Base-by-base conservation (phyloP, 2,888 invertebrate species). In the Xanthorhoe designata region DNA sequence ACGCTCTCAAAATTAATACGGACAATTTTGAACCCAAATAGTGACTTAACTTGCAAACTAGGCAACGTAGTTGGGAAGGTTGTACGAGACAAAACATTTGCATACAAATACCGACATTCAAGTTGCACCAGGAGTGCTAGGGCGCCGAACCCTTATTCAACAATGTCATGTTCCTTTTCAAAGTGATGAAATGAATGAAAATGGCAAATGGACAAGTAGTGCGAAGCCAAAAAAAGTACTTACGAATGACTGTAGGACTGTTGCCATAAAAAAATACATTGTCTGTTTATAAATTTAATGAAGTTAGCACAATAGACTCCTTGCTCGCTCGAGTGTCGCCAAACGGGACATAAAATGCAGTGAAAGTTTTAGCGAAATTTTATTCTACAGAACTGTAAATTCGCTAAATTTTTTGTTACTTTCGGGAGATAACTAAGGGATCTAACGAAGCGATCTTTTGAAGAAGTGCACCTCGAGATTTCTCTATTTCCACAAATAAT, bases 81-180 rank as follows among this genome's bases (percentile, higher is more conserved):
- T 53, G 18, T 56, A 17, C 42, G 29, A 35, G 47, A 54, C 52
- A 57, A 18, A 24, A 6, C 45, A 64, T 68, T 64, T 62, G 55
- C 61, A 68, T 68, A 62, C 61, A 68, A 62, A 68, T 68, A 55
- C 50, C 59, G 47, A 51, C 61, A 62, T 61, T 59, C 54, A 18
- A 49, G 57, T 49, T 60, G 49, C 54, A 29, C 50, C 61, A 51
- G 64, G 59, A 58, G 53, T 8, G 17, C 55, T 64, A 42, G 47
- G 18, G 10, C 45, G 47, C 38, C n/a, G 47, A 8, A n/a, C 19
- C 50, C 38, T 19, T 58, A 58, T 19, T 59, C 35, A 35, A 50
- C 35, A 58, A 38, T 13, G 32, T 4, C n/a, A n/a, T n/a, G n/a
- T 42, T 42, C 13, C 13, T 13, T 35, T 9, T 13, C 38, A 2